Conservation (phyloP, 2,888 invertebrate species). For the Acleris sparsana region DNA sequence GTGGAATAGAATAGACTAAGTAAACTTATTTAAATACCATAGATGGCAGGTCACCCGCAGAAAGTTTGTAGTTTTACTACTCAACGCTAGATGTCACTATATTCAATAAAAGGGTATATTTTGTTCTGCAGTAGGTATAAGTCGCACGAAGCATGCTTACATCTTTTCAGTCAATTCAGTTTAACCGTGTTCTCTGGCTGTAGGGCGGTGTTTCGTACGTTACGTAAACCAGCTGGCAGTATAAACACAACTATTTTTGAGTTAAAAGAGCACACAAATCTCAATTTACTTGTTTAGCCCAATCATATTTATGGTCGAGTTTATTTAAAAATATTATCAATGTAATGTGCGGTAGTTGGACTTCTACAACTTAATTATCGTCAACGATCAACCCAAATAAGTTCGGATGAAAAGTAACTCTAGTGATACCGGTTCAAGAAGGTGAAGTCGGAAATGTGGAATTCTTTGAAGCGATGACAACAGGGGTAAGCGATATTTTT, state of each 20-base stretch:
- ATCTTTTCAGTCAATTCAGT: slow-evolving; percentile 74
- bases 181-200: slow-evolving; percentile 68
- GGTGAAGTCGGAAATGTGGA: slow-evolving; percentile 69
- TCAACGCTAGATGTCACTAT: slow-evolving; percentile 51
- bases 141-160: slow-evolving; percentile 42
- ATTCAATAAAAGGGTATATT: slow-evolving; percentile 11
- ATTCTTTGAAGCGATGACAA: slow-evolving; percentile 73
- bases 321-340: slow-evolving; percentile 9
- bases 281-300: slow-evolving; percentile 2
- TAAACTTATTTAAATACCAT: too few species aligned
- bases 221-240: slow-evolving; percentile 72
- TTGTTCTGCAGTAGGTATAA: slow-evolving; percentile 14
- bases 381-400: slow-evolving; percentile 44
- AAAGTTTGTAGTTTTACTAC: slow-evolving; percentile 50
- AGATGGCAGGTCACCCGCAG: too few species aligned
- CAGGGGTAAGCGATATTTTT: slow-evolving; percentile 57
- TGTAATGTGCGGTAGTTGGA: slow-evolving; percentile 8
- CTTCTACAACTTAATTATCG: slow-evolving; percentile 30
- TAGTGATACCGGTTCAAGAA: slow-evolving; percentile 58
- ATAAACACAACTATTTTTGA: slow-evolving; percentile 53
- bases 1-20: too few species aligned
- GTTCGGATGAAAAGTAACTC: slow-evolving; percentile 60
- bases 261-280: slow-evolving; percentile 21
- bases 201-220: slow-evolving; percentile 75
- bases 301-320: not conserved